Conservation (phyloP, 1,140 invertebrate species). For the Telenomus remus region DNA sequence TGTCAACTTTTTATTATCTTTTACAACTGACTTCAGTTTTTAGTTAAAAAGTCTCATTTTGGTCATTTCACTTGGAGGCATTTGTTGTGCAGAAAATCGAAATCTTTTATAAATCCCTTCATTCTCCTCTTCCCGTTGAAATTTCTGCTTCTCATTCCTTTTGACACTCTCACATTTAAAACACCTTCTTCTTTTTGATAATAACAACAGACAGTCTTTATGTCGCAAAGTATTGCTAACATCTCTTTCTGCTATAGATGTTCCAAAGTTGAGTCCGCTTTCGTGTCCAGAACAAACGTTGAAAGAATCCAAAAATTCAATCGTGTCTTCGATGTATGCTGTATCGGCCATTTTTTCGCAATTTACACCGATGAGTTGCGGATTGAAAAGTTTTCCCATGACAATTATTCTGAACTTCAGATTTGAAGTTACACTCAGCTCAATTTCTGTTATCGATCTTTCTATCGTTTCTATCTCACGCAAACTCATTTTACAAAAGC, state of each 20-base stretch:
- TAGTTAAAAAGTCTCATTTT: neutral
- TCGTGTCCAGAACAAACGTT: slow-evolving; percentile 15
- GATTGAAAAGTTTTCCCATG: slow-evolving; percentile 6
- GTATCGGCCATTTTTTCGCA: slow-evolving; percentile 1
- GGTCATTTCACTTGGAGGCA: neutral
- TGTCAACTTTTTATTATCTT: slow-evolving; percentile 1
- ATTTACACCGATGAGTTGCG: neutral
- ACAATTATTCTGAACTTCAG: slow-evolving; percentile 1
- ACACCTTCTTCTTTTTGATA: slow-evolving; percentile 2
- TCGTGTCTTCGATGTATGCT: slow-evolving; percentile 12
- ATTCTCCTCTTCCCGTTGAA: neutral
- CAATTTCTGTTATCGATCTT: slow-evolving; percentile 6
- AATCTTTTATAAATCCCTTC: neutral
- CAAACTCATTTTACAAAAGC: neutral
- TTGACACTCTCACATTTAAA: neutral
- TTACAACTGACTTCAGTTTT: neutral
- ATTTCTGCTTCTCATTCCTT: slow-evolving; percentile 6
- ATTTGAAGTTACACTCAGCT: slow-evolving; percentile 3
- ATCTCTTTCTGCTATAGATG: slow-evolving; percentile 12
- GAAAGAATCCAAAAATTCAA: slow-evolving; percentile 9
- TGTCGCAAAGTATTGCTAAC: slow-evolving; percentile 5
- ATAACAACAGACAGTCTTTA: slow-evolving; percentile 13
- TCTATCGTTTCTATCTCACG: neutral
- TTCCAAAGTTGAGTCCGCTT: neutral
- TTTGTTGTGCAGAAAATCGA: neutral